Base-by-base conservation (phyloP, 2,797 vertebrate genomes). In the Pangasius macronema region DNA sequence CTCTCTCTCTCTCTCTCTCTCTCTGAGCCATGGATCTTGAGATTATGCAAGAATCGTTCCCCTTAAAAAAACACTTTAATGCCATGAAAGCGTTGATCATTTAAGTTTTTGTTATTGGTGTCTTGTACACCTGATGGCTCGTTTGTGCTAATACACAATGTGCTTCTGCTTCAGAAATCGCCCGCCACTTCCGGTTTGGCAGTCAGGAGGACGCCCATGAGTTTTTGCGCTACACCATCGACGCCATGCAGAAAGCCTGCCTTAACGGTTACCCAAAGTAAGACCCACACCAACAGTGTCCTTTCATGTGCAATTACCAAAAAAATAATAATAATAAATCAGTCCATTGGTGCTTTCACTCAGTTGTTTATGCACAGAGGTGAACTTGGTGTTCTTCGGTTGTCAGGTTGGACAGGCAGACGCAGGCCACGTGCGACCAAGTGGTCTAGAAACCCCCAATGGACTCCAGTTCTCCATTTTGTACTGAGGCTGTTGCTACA, bases 221-320 rank as follows among this genome's bases (percentile, higher is more conserved):
- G 83, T 99, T 99, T 91, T 92, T 99, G 91, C 96, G 98, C 27
- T 99, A 98, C 91, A 98, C 97, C 87, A 96, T 99, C 0, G 98
- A 99, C 4, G 98, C 98, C 92, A 99, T 99, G 97, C 98, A 99
- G 95, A 98, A 96, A 93, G 97, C 98, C 93, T 99, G 97, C 92
- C 94, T 99, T 42, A 97, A 95, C 0, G 96, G 97, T 89, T 97
- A 94, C 76, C 95, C 97, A 30, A 98, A 96, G 98, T 99, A 96
- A 61, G 96, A 75, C 24, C 85, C 36, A 33, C 24, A 30, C 68
- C 16, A 51, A 9, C 4, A 10, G 9, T 57, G 36, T 75, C 5
- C 36, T 20, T 3, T 20, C 5, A 2, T 30, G 9, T 63, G 36
- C 11, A 42, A 14, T 3, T 59, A 30, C 7, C 14, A 18, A 55